Percentiles rank a stretch among this genome's conserved stretches.
Conservation (phyloP, 2,113 vertebrate genomes). For the Trichomycterus rosablanca region DNA sequence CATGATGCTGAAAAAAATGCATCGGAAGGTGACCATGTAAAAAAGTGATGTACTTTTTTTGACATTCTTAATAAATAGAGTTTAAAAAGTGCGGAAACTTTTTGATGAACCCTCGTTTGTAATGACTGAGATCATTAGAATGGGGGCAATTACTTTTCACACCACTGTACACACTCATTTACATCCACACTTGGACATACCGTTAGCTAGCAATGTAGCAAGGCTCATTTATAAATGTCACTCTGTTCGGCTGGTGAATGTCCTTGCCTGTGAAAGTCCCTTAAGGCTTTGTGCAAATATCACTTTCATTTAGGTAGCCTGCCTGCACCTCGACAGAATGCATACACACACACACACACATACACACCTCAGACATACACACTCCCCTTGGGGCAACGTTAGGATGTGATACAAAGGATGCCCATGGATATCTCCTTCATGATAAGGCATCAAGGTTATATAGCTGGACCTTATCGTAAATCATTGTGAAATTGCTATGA, state of each 20-base stretch:
- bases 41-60: too few species aligned
- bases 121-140: too few species aligned
- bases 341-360: conserved; percentile 12
- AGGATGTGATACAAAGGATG: conserved; percentile 54
- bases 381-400: conserved; percentile 37
- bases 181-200: conserved; percentile 12
- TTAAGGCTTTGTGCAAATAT: conserved; percentile 48
- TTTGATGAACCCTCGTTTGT: too few species aligned
- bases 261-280: conserved; percentile 38
- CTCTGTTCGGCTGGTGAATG: conserved; percentile 25
- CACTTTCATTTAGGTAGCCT: conserved; percentile 50
- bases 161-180: too few species aligned
- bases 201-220: conserved; percentile 19
- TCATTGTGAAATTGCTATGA: conserved; percentile 66
- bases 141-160: too few species aligned
- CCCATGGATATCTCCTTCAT: conserved; percentile 61
- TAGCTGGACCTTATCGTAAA: conserved; percentile 61
- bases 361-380: conserved; percentile 36
- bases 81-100: too few species aligned
- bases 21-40: too few species aligned
- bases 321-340: not conserved
- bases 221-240: conserved; percentile 38
- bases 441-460: conserved; percentile 67
- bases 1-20: too few species aligned
- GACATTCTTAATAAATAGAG: too few species aligned